These are phyloP conservation scores for Parelbella ahira DNA, from an alignment of 2,888 invertebrate species.

Conservation along the genomic window DNA sequence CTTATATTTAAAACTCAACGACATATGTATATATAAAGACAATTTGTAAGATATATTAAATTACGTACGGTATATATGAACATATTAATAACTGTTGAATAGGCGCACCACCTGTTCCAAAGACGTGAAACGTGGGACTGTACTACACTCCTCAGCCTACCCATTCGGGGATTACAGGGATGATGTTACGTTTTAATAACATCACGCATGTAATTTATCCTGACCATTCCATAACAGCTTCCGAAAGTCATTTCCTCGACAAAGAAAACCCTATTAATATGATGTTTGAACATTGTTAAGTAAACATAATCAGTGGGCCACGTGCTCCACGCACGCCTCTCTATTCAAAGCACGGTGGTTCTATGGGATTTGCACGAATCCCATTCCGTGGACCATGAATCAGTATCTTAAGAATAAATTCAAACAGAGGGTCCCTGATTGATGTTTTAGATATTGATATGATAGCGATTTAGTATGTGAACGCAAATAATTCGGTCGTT, in stretches of 20 bases:
- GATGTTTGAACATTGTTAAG: conserved; percentile 77
- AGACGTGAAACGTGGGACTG: too few relatives aligned
- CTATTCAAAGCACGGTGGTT: conserved; percentile 51
- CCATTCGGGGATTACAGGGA: too few relatives aligned
- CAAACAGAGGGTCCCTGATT: conserved; percentile 72
- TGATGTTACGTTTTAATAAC: too few relatives aligned
- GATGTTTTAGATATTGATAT: conserved; percentile 76
- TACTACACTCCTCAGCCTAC: too few relatives aligned
- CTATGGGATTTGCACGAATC: conserved; percentile 72
- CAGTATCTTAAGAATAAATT: conserved; percentile 72
- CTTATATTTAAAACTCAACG: too few relatives aligned
- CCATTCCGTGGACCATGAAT: conserved; percentile 60
- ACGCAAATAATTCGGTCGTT: conserved; percentile 57
- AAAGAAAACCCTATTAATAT: conserved; percentile 76
- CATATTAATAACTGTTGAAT: too few relatives aligned
- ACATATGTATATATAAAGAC: too few relatives aligned
- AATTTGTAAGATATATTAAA: too few relatives aligned
- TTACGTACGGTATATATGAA: too few relatives aligned
- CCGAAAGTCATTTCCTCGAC: conserved; percentile 67
- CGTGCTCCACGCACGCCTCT: conserved; percentile 63
- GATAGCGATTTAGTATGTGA: conserved; percentile 74
- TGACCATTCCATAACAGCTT: conserved; percentile 39
- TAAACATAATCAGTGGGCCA: conserved; percentile 73
- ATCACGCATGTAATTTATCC: neutral
- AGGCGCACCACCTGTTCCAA: too few relatives aligned